Evolutionary conservation across 2,888 invertebrate genomes (phyloP).

Genomic region (Raillietiella orientalis): DNA sequence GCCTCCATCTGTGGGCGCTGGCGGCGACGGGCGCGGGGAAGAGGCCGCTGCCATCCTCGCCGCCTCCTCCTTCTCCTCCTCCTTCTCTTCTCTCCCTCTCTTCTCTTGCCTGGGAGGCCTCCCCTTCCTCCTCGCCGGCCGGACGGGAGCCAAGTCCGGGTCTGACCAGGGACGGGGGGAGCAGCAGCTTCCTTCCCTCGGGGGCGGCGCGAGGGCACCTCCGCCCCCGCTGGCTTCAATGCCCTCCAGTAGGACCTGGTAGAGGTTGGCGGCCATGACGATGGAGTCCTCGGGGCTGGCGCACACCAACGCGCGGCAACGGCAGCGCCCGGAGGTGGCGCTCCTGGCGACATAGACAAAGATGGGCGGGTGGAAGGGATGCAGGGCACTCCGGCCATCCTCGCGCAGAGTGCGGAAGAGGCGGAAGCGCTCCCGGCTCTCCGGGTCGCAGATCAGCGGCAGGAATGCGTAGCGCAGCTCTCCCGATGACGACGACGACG

Average conservation of each 20-base stretch:
- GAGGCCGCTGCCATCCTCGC: background rate
- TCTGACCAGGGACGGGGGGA: too few species aligned
- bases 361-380: conserved; percentile 30
- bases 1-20: too few species aligned
- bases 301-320: conserved; percentile 69
- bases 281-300: conserved; percentile 65
- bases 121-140: conserved; percentile 37
- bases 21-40: too few species aligned
- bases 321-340: conserved; percentile 20
- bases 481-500: background rate
- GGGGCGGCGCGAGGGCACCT: background rate
- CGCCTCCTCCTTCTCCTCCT: background rate
- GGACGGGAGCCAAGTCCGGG: conserved; percentile 20
- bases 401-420: conserved; percentile 7
- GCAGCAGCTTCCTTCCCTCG: background rate
- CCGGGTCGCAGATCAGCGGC: conserved; percentile 44
- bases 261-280: conserved; percentile 61
- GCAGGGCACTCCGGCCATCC: conserved; percentile 4
- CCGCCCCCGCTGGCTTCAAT: conserved; percentile 15
- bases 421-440: conserved; percentile 7
- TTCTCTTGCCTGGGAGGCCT: background rate
- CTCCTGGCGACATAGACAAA: conserved; percentile 62
- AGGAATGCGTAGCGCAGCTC: conserved; percentile 37
- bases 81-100: background rate
- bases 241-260: conserved; percentile 53